These are phyloP conservation scores for Coleophora flavipennella DNA, from an alignment of 2,888 invertebrate species.

Conservation along the genomic window DNA sequence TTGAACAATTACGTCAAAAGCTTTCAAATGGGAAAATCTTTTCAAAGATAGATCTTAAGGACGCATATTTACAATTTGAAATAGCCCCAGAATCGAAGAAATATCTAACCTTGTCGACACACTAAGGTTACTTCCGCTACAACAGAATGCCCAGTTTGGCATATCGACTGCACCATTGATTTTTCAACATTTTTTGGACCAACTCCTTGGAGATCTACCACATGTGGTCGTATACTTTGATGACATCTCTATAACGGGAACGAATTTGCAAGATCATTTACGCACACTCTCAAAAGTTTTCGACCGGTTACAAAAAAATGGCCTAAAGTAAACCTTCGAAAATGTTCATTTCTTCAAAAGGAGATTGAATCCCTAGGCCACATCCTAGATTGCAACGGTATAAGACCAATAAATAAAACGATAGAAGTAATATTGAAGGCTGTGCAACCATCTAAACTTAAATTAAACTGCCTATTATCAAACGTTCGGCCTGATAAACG, in stretches of 20 bases:
- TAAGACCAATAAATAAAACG: conserved; percentile 5
- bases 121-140: too few relatives aligned
- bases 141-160: background rate
- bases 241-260: conserved; percentile 7
- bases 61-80: too few relatives aligned
- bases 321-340: conserved; percentile 1
- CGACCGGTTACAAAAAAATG: conserved; percentile 1
- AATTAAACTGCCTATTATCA: background rate
- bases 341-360: conserved; percentile 6
- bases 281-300: conserved; percentile 2
- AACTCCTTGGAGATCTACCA: conserved; percentile 2
- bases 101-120: too few relatives aligned
- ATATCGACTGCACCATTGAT: background rate
- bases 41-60: too few relatives aligned
- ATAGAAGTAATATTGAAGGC: conserved; percentile 3
- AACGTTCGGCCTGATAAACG: too few relatives aligned
- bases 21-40: too few relatives aligned
- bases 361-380: conserved; percentile 6
- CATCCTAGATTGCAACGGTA: too few relatives aligned
- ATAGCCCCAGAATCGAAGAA: too few relatives aligned
- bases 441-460: background rate
- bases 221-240: conserved; percentile 7
- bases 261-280: conserved; percentile 2
- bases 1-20: too few relatives aligned
- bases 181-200: background rate